Conservation (phyloP, 1,140 invertebrate genomes). For the Hyposmocoma kahamanoa region DNA sequence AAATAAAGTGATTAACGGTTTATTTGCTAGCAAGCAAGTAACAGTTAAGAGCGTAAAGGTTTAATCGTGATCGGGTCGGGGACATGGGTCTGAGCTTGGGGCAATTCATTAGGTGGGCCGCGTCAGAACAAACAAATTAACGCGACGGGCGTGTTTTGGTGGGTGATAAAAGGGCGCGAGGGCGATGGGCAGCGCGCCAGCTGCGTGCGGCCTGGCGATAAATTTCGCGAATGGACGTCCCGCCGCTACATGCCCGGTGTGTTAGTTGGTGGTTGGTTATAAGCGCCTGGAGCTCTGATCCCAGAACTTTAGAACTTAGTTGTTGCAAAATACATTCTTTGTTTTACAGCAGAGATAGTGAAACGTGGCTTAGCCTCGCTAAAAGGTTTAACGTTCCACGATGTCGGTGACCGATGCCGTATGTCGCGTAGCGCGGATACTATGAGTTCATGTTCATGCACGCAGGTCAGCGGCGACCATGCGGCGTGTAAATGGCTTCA, state of each 20-base stretch:
- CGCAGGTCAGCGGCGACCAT: slow-evolving; percentile 24
- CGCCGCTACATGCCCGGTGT: slow-evolving; percentile 5
- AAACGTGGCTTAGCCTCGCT: not conserved
- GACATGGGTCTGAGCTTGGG: slow-evolving; percentile 56
- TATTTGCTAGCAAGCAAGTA: slow-evolving; percentile 50
- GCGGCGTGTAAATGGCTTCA: slow-evolving; percentile 66
- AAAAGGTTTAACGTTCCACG: not conserved
- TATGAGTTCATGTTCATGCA: too few relatives aligned
- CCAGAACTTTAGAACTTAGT: too few relatives aligned
- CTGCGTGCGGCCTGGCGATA: slow-evolving; percentile 55
- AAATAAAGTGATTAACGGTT: slow-evolving; percentile 52
- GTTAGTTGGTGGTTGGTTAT: too few relatives aligned
- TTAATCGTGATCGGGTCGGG: slow-evolving; percentile 50
- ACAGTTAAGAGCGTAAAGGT: slow-evolving; percentile 56
- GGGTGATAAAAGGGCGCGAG: slow-evolving; percentile 65
- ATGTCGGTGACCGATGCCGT: slow-evolving; percentile 27
- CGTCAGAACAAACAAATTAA: slow-evolving; percentile 71
- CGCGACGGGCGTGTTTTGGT: slow-evolving; percentile 60
- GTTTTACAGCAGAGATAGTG: not conserved
- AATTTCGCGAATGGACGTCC: slow-evolving; percentile 36
- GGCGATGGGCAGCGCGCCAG: slow-evolving; percentile 51
- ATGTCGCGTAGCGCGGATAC: slow-evolving; percentile 7
- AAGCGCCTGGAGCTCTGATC: too few relatives aligned
- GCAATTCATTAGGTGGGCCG: slow-evolving; percentile 67
- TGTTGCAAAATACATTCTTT: too few relatives aligned